Base-by-base conservation (phyloP, 2,888 invertebrate species). In the Tryphoninae sp. region DNA sequence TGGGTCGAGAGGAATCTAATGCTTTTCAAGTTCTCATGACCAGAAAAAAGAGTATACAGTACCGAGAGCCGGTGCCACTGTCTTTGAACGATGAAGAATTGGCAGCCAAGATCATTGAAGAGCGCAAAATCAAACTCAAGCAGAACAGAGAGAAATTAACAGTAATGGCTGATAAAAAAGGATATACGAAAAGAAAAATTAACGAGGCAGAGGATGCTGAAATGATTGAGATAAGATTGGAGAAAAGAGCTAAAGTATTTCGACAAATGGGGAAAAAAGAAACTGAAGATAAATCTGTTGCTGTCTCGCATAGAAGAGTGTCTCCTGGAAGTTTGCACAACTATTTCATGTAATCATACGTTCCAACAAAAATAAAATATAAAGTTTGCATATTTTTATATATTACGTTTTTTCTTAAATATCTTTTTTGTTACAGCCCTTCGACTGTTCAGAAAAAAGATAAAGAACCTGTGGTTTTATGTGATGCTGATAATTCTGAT, bases 101-200 rank as follows among this genome's bases (percentile, higher is more conserved):
- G 3, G 77, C 73, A 7, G 68, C 58, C 0, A 81, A 80, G 16
- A 84, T 71, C 2, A 65, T 61, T 0, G 83, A 85, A 42, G 81
- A 84, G 16, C 40, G n/a, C 4, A 87, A 85, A 69, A 71, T 59
- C 0, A 87, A 83, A 59, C 55, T 86, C 4, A 85, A 82, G 59
- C 73, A 68, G 6, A 84, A 72, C n/a, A 86, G 84, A 49, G 86
- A 89, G 40, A 89, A 84, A 58, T 72, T 89, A 1, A 78, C 82
- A 88, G 93, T 93, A 82, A 94, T 95, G 94, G 94, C 95, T 9
- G 94, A 95, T 84, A 93, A 93, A 23, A 96, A 95, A 88, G 95
- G 95, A 1, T 92, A 93, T 65, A 80, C 92, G 0, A 95, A 95
- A 84, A 92, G 94, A 79, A 94, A 95, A 90, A 85, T 93, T 1